These are phyloP conservation scores for Torymus auratus DNA, from an alignment of 2,888 invertebrate genomes.

Conservation along the genomic window DNA sequence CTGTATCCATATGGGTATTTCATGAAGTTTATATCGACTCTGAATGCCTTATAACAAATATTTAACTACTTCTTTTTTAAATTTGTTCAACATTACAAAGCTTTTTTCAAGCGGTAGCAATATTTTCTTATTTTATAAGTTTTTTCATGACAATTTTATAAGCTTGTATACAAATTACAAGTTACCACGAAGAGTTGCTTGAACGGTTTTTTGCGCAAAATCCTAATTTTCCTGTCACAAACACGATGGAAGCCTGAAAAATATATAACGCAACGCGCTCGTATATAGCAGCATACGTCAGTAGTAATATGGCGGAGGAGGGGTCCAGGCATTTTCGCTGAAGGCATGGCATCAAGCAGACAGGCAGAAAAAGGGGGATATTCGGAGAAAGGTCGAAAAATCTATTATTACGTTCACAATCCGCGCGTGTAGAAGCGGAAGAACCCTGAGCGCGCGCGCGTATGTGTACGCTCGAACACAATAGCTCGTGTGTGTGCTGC, in stretches of 20 bases:
- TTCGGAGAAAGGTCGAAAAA: slow-evolving; percentile 58
- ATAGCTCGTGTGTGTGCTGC: slow-evolving; percentile 53
- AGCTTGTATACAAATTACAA: too few species aligned
- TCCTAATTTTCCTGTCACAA: too few species aligned
- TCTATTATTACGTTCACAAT: slow-evolving; percentile 60
- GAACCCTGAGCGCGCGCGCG: slow-evolving; percentile 29
- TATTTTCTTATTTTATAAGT: too few species aligned
- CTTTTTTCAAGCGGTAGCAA: too few species aligned
- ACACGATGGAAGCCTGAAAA: not conserved
- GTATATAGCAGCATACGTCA: not conserved
- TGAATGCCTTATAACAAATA: too few species aligned
- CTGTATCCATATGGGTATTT: too few species aligned
- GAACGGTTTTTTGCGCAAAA: too few species aligned
- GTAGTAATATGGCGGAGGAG: not conserved
- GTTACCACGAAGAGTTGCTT: too few species aligned
- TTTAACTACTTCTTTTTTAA: too few species aligned
- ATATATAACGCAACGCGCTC: not conserved
- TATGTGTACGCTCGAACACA: slow-evolving; percentile 8
- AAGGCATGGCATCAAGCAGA: slow-evolving; percentile 8
- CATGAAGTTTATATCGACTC: too few species aligned
- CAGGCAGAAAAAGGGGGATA: slow-evolving; percentile 48
- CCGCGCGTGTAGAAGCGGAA: slow-evolving; percentile 37
- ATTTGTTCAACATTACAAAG: too few species aligned
- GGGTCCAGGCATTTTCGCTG: slow-evolving; percentile 21
- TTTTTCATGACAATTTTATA: too few species aligned